A percentile compares a stretch with the other conserved stretches of the same genome.
phyloP scores from a whole-genome alignment of 2,888 invertebrate species.

The Nebria salina region DNA sequence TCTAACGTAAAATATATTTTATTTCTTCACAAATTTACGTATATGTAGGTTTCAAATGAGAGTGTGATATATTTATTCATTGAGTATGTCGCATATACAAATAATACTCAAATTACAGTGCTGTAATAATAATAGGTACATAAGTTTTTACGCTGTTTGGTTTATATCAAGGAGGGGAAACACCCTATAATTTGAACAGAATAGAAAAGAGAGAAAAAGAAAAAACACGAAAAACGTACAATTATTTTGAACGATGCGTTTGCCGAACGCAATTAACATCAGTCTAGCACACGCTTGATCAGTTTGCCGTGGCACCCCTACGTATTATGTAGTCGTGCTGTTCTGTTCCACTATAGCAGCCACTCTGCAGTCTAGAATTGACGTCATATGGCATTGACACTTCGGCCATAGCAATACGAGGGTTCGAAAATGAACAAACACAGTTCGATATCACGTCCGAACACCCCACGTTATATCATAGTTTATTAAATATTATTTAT shows the following conservation, averaged over 20 bases:
- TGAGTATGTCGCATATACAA: not conserved
- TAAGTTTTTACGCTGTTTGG: not conserved
- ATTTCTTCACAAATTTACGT: too few species aligned
- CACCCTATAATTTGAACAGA: not conserved
- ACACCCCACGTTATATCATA: not conserved
- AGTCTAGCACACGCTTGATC: constrained; percentile 19
- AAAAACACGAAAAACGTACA: not conserved
- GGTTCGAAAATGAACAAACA: constrained; percentile 9
- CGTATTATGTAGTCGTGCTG: not conserved
- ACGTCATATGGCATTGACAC: constrained; percentile 26
- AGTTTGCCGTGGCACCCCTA: constrained; percentile 3
- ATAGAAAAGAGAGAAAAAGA: not conserved
- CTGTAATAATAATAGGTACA: not conserved
- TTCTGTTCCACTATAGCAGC: not conserved
- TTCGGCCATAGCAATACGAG: not conserved
- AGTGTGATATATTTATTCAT: too few species aligned
- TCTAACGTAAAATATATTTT: too few species aligned
- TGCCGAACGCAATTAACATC: constrained; percentile 11
- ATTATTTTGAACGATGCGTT: constrained; percentile 1
- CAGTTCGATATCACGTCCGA: not conserved
- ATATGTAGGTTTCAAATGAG: too few species aligned
- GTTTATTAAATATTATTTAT: not conserved
- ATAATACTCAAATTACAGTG: not conserved
- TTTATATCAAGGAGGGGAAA: not conserved
- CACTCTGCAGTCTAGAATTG: constrained; percentile 9